A percentile compares a stretch with the other conserved stretches of the same genome.
These are phyloP conservation scores for Diachasma alloeum DNA, from an alignment of 1,140 invertebrate genomes.

Conservation along the genomic window DNA sequence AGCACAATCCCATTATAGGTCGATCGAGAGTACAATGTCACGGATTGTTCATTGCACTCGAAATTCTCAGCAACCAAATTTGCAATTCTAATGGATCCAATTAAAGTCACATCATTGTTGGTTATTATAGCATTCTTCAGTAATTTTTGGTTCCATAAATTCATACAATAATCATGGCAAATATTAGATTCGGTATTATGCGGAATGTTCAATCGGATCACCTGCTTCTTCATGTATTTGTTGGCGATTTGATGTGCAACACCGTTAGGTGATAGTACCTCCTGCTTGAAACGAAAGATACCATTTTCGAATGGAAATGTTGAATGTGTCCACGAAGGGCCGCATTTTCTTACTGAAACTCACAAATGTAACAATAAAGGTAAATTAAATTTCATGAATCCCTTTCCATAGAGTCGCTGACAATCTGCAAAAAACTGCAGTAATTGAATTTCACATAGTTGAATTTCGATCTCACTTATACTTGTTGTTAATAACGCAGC, in stretches of 20 bases:
- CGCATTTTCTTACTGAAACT: background rate
- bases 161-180: background rate
- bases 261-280: background rate
- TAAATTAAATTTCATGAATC: background rate
- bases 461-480: constrained; percentile 28
- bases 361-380: background rate
- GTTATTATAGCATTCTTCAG: too few relatives aligned
- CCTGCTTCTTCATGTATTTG: background rate
- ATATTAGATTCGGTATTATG: background rate
- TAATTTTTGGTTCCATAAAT: too few relatives aligned
- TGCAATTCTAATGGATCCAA: background rate
- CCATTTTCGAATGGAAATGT: too few relatives aligned
- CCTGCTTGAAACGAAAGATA: background rate
- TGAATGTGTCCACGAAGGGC: background rate
- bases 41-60: background rate
- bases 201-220: background rate
- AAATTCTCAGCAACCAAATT: background rate
- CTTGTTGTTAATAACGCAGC: constrained; percentile 17
- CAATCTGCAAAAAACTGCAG: constrained; percentile 29
- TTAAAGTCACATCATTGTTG: background rate
- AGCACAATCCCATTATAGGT: background rate
- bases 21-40: background rate
- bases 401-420: constrained; percentile 24
- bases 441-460: constrained; percentile 33
- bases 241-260: constrained; percentile 15